Conservation (phyloP, 1,140 invertebrate genomes). For the Apis florea region DNA sequence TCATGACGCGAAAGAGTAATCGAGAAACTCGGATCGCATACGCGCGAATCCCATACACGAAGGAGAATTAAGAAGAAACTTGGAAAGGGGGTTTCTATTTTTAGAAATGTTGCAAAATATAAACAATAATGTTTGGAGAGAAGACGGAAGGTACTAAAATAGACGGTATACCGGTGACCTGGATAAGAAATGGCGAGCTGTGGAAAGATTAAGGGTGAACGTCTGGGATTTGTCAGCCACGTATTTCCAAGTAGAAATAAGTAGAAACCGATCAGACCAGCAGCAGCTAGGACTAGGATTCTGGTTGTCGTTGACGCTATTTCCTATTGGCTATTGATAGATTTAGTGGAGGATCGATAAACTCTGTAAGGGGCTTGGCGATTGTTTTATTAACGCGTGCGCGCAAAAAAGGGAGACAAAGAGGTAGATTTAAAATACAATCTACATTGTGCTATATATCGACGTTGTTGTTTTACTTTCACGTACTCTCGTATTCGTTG, state of each 20-base stretch:
- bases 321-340: constrained; percentile 3
- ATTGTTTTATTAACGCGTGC: not conserved
- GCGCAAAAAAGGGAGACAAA: no score
- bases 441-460: not conserved
- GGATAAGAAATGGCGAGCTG: not conserved
- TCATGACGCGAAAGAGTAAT: no score
- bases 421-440: constrained; percentile 6
- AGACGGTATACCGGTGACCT: not conserved
- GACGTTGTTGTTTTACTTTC: constrained; percentile 1
- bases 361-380: not conserved
- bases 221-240: not conserved
- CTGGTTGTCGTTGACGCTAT: not conserved
- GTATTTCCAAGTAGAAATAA: not conserved
- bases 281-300: not conserved
- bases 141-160: not conserved
- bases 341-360: constrained; percentile 2
- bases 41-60: no score
- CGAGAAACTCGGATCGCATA: no score
- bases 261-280: not conserved
- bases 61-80: no score
- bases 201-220: not conserved
- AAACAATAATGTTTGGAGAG: not conserved
- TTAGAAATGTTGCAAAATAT: not conserved
- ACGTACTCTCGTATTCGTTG: not conserved
- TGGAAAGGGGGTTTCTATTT: not conserved